Conservation (phyloP, 2,797 vertebrate genomes). For the Emys orbicularis region DNA sequence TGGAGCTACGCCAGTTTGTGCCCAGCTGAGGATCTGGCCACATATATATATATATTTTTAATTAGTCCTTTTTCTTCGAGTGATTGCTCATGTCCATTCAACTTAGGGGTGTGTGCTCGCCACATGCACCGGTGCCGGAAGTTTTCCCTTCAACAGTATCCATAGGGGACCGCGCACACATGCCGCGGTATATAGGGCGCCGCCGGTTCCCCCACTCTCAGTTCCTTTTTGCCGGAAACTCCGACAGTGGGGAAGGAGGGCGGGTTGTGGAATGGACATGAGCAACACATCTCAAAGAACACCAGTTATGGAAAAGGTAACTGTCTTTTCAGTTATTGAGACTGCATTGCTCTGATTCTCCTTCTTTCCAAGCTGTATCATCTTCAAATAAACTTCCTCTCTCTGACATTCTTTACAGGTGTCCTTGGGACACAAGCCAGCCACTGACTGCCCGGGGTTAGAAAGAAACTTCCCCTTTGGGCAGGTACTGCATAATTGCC, state of each 20-base stretch:
- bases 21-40: rapidly evolving
- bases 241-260: no score
- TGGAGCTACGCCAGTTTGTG: neutral
- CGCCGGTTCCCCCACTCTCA: no score
- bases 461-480: neutral
- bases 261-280: no score
- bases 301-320: no score
- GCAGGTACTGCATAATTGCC: rapidly evolving
- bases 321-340: neutral
- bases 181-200: no score
- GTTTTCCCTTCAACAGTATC: no score
- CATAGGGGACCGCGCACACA: no score
- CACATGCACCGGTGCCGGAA: no score
- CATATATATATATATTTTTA: rapidly evolving
- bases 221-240: no score
- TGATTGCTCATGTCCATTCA: no score
- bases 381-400: rapidly evolving
- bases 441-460: neutral
- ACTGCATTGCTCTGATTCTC: neutral
- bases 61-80: neutral
- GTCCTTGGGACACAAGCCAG: neutral
- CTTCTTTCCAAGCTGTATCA: neutral
- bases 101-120: no score
- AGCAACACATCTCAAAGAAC: no score
- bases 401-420: neutral